Evolutionary conservation across 2,113 vertebrate genomes (phyloP), one percentile per base, ranked within the genome.

Genomic region (Emydura subglobosa): DNA sequence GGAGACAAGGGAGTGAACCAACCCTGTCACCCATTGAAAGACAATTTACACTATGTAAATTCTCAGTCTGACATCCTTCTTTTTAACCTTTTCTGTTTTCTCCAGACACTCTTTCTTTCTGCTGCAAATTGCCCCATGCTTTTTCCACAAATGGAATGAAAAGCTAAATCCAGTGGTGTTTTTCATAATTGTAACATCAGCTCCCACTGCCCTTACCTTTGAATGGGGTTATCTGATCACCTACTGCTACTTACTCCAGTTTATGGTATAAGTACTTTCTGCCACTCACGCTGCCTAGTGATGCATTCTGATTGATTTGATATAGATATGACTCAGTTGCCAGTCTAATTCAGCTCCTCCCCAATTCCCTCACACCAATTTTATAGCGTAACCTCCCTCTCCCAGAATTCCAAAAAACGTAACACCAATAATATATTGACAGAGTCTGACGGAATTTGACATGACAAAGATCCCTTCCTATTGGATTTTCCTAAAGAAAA

Each of bases 361-460:
- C 65, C 9, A 39, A 22, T 4, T 72, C n/a, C 65, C 65, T 39
- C n/a, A 10, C 21, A 2, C 16, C 17, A 19, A 39, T 68, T n/a
- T 68, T 68, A 68, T 19, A 39, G 34, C 21, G n/a, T 39, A 39
- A 72, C 74, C 74, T 27, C 10, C 25, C 25, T 3, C 42, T 8
- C 39, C 25, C 74, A 25, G 10, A 78, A 78, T 47, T 78, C 74
- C 24, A 47, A 78, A 78, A 78, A 47, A 24, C 3, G 27, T 78
- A 47, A 53, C 42, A 5, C 74, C 13, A 78, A 47, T 44, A 78
- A 78, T 16, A 78, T 47, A 47, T 29, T 5, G 39, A 42, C 50
- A 88, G 12, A 91, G 82, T 85, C 50, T 31, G 78, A 76, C 82
- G 29, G 55, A 91, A 89, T 86, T 89, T 84, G 16, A 31, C 90